phyloP scores from a whole-genome alignment of 2,113 vertebrate species.

The Oophaga pumilio region DNA sequence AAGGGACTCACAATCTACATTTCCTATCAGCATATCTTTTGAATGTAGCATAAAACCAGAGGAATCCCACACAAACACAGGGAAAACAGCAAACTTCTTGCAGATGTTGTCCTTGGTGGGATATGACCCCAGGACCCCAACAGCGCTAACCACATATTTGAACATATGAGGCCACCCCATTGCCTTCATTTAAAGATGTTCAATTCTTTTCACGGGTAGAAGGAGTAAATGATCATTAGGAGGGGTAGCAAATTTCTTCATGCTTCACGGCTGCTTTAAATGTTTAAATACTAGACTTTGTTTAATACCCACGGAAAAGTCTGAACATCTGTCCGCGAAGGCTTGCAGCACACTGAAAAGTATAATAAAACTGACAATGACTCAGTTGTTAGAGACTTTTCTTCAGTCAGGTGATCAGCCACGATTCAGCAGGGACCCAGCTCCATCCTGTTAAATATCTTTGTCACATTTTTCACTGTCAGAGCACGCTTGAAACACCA shows the following conservation, averaged over 20 bases:
- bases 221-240: constrained; percentile 21
- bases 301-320: constrained; percentile 47
- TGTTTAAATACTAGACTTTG: constrained; percentile 58
- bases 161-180: neutral
- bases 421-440: constrained; percentile 67
- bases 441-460: constrained; percentile 69
- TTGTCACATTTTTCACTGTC: constrained; percentile 85
- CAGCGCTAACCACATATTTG: neutral
- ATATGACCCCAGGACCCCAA: too few relatives aligned
- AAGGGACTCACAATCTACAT: too few relatives aligned
- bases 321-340: constrained; percentile 29
- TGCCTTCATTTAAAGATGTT: neutral
- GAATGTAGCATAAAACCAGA: too few relatives aligned
- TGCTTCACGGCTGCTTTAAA: constrained; percentile 52
- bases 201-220: neutral
- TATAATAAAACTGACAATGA: constrained; percentile 29
- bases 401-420: constrained; percentile 66
- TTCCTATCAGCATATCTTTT: too few relatives aligned
- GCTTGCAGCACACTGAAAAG: constrained; percentile 7
- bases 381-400: constrained; percentile 1
- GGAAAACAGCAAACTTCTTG: too few relatives aligned
- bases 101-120: too few relatives aligned
- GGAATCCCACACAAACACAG: too few relatives aligned
- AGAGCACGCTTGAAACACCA: constrained; percentile 69
- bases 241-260: constrained; percentile 6